These are phyloP conservation scores for Osedax frankpressi DNA, from an alignment of 2,888 invertebrate species.

Conservation along the genomic window DNA sequence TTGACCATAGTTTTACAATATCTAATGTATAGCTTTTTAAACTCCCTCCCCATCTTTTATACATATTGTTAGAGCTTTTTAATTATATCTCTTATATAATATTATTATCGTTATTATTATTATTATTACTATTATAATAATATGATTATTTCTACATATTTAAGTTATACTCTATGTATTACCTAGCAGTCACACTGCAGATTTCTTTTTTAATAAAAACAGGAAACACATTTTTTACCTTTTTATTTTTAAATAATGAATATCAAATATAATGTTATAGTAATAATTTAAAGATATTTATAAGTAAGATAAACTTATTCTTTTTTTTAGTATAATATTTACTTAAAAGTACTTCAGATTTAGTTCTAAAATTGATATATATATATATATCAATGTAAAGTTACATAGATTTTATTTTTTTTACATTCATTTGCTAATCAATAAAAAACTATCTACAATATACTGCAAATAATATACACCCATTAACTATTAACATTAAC, in stretches of 20 bases:
- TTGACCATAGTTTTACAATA: not conserved
- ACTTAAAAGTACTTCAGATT: too few species aligned
- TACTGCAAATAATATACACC: too few species aligned
- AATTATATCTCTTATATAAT: not conserved
- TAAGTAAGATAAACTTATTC: too few species aligned
- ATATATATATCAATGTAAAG: too few species aligned
- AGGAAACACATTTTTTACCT: not conserved
- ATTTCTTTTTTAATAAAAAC: not conserved
- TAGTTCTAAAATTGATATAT: too few species aligned
- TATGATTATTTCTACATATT: not conserved
- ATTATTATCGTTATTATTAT: not conserved
- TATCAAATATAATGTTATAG: too few species aligned
- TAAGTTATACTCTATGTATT: not conserved
- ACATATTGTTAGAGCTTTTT: not conserved
- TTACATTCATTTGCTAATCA: too few species aligned
- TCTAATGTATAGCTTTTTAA: not conserved
- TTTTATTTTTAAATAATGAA: not conserved
- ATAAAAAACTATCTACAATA: too few species aligned
- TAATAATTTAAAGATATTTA: too few species aligned
- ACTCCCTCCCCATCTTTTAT: not conserved
- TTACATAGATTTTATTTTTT: too few species aligned
- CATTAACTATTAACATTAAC: too few species aligned
- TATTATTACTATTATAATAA: not conserved
- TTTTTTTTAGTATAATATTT: too few species aligned
- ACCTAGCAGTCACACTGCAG: not conserved